Percentiles rank a stretch among this genome's conserved stretches.
Conservation (phyloP, 2,113 vertebrate species). For the Petromus typicus region DNA sequence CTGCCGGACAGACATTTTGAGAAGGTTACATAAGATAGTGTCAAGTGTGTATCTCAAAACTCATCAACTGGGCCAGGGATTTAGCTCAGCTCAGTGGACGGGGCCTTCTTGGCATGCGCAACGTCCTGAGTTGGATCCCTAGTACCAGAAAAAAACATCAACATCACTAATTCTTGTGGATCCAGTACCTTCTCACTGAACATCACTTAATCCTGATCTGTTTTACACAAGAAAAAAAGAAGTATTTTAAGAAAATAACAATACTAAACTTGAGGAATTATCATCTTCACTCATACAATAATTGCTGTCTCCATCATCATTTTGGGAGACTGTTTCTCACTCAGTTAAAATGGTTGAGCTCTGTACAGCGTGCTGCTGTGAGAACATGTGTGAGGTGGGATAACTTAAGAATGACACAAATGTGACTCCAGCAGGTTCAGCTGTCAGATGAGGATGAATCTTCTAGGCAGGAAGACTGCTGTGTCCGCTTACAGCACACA, state of each 20-base stretch:
- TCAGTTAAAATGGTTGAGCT: not conserved
- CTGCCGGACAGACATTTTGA: not conserved
- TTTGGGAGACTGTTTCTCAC: not conserved
- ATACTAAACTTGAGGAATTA: not conserved
- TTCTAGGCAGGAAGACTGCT: no score
- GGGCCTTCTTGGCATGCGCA: no score
- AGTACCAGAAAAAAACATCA: no score
- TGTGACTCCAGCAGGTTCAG: not conserved
- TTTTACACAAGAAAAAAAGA: conserved; percentile 28
- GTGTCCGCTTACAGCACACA: not conserved
- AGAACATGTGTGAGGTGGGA: not conserved
- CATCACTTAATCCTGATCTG: not conserved
- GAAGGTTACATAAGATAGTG: not conserved
- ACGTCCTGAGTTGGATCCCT: no score
- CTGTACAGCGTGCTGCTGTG: not conserved
- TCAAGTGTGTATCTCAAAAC: not conserved
- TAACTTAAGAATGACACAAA: not conserved
- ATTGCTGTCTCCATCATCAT: not conserved
- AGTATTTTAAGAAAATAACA: not conserved
- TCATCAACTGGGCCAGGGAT: not conserved
- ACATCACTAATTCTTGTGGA: not conserved
- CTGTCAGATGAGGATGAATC: no score
- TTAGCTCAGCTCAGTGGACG: no score
- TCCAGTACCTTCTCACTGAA: not conserved
- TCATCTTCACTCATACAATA: not conserved